Evolutionary conservation across 2,888 invertebrate species (phyloP).

Genomic region (Heliconius cydno): DNA sequence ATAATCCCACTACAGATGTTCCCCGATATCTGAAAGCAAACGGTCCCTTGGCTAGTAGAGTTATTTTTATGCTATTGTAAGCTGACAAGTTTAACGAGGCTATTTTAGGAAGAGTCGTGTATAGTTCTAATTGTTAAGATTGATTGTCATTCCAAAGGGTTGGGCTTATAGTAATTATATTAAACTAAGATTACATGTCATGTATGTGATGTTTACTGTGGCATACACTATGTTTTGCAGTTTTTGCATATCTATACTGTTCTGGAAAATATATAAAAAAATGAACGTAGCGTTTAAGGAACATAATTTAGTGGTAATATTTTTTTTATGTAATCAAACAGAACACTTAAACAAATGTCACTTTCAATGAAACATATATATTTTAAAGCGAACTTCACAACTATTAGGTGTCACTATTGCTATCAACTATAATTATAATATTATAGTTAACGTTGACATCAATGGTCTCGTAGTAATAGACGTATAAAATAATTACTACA

Average conservation of each 20-base stretch:
- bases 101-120: slow-evolving; percentile 39
- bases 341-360: neutral
- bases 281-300: too few relatives aligned
- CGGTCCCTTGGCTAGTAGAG: slow-evolving; percentile 24
- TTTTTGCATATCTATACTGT: neutral
- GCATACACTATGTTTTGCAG: too few relatives aligned
- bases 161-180: slow-evolving; percentile 13
- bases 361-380: neutral
- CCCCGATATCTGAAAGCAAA: slow-evolving; percentile 27
- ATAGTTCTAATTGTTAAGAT: slow-evolving; percentile 39
- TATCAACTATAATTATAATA: neutral
- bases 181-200: slow-evolving; percentile 12
- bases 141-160: slow-evolving; percentile 41
- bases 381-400: neutral
- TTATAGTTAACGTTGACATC: neutral
- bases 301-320: too few relatives aligned
- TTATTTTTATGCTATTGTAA: slow-evolving; percentile 39
- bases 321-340: too few relatives aligned
- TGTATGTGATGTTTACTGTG: neutral
- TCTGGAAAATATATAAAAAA: too few relatives aligned
- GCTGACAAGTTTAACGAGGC: slow-evolving; percentile 38
- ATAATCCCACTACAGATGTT: slow-evolving; percentile 21
- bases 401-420: neutral
- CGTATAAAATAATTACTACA: neutral
- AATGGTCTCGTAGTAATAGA: neutral